These are phyloP conservation scores for Cryptus armator DNA, from an alignment of 2,888 invertebrate genomes.

Conservation along the genomic window DNA sequence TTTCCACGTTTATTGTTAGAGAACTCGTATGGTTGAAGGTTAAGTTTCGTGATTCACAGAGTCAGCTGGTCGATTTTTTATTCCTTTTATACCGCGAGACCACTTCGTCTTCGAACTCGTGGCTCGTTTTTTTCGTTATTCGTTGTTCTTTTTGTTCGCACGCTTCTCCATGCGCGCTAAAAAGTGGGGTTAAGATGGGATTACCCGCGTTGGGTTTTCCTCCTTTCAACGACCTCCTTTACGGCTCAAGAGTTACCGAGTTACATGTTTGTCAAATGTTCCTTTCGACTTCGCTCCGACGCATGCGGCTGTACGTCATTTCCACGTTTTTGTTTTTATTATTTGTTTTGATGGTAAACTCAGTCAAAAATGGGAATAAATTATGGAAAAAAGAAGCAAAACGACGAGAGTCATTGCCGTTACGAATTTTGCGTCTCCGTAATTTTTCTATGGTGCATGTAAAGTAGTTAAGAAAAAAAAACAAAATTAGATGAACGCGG, in stretches of 20 bases:
- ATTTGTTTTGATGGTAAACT: not conserved
- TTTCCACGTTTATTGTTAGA: constrained; percentile 33
- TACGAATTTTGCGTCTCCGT: no score
- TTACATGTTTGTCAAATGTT: not conserved
- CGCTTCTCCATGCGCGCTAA: not conserved
- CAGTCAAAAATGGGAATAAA: no score
- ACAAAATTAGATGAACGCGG: not conserved
- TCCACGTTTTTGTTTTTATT: constrained; percentile 3
- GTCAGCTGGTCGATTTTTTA: constrained; percentile 44
- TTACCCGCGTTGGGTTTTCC: constrained; percentile 43
- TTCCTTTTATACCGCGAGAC: constrained; percentile 8
- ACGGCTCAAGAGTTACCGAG: not conserved
- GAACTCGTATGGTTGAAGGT: constrained; percentile 52
- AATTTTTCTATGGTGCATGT: no score
- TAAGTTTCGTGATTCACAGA: constrained; percentile 59
- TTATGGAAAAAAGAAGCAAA: no score
- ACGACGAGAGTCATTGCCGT: no score
- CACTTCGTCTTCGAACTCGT: not conserved
- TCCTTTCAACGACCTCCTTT: constrained; percentile 15
- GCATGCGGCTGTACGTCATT: not conserved
- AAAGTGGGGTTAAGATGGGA: constrained; percentile 3
- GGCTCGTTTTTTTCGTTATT: constrained; percentile 6
- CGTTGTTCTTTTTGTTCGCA: not conserved
- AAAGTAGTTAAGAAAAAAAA: no score
- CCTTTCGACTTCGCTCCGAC: constrained; percentile 16